Evolutionary conservation across 1,140 invertebrate genomes (phyloP), one percentile per base, ranked within the genome.

Genomic region (Drosophila tropicalis): DNA sequence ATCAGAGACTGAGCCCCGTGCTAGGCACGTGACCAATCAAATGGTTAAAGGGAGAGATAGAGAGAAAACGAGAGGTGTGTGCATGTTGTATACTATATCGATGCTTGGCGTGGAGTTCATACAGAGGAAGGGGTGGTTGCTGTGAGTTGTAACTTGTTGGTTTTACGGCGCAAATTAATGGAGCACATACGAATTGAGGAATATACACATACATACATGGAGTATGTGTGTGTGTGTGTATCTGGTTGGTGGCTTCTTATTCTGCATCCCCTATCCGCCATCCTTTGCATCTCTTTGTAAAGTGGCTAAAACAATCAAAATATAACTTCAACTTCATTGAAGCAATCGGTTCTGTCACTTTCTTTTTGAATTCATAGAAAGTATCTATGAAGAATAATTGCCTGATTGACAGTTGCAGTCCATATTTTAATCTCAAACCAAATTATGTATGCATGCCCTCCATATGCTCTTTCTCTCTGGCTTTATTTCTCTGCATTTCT

Each of bases 1-100:
- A 19, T 62, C 65, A 60, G 61, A 58, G 44, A 19, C 17, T 13
- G 32, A 17, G 61, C 36, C 51, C 60, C 72, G 68, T 62, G 75
- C 63, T 34, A 72, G 54, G 79, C 82, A 86, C 82, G 82, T 86
- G 82, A 86, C 82, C 82, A 83, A 87, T 79, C 82, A 86, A 67
- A 55, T 39, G 73, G 70, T 67, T 60, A 40, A 40, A 63, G 71
- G 72, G 58, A 17, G 15, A 29, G 17, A 41, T 54, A 29, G 12
- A 67, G 47, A 55, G 39, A 62, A 5, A 36, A n/a, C 5, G 12
- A 34, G 41, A 3, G 44, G 29, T 29, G 29, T 29, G 29, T 29
- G 29, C 29, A 29, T 29, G 29, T 29, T 29, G 29, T 29, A 29
- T 29, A 3, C 22, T 25, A 29, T 29, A 29, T 6, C 5, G 29